Base-by-base conservation (phyloP, 2,797 vertebrate species). In the Manis pentadactyla region DNA sequence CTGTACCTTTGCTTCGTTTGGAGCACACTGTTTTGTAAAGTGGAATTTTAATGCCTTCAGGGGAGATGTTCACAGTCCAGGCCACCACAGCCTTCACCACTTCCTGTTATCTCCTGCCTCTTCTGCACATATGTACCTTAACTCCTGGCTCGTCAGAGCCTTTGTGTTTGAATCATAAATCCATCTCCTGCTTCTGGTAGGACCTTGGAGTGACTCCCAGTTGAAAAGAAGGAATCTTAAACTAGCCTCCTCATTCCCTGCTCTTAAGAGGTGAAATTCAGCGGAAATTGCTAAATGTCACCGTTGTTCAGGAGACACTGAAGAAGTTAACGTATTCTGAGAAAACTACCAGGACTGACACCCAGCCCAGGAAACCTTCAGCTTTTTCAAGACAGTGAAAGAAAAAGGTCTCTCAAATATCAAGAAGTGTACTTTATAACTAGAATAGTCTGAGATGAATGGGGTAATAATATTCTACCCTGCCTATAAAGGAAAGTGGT, bases 381-480 rank as follows among this genome's bases (percentile, higher is more conserved):
- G 64, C 29, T 46, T 85, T 75, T 87, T 92, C 84, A 15, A 96
- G 39, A 15, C 4, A 0, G 17, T 46, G 68, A 87, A 34, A 37
- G 71, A 39, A 77, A 97, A 97, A 87, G 96, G 81, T 87, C 93
- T 97, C 96, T 87, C 66, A 79, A 83, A 97, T 97, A 97, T 89
- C 31, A 95, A 97, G 93, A 95, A 42, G 95, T 5, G 0, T 10
- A 1, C 95, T 97, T 95, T 93, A 39, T 83, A 83, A 84, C 83
- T 59, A 64, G 96, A 97, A 92, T 71, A 75, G 94, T 39, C 93
- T 25, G 1, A 55, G 97, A 68, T 90, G 96, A 98, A 97, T 97
- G 95, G 94, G 74, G 81, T 87, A 96, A 93, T 88, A 94, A 61
- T 83, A 96, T 95, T 82, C 96, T 66, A 25, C 69, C 5, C 92